These are phyloP conservation scores for Oscheius onirici DNA, from an alignment of 2,888 invertebrate genomes.

Conservation along the genomic window DNA sequence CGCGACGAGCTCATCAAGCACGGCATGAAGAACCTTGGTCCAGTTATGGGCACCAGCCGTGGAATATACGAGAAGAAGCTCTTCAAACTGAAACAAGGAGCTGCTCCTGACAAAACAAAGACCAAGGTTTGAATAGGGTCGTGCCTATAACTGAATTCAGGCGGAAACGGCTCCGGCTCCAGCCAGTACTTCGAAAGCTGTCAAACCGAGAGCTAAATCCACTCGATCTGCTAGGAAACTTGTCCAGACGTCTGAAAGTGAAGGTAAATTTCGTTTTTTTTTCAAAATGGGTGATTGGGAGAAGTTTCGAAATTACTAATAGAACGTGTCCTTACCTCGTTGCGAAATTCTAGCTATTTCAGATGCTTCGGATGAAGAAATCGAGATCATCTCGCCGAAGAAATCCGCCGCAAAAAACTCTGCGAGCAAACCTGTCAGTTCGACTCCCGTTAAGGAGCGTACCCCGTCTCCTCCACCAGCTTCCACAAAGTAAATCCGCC, in stretches of 20 bases:
- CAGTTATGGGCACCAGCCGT: conserved; percentile 60
- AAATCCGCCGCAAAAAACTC: background rate
- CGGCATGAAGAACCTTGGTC: conserved; percentile 40
- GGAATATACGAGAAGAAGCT: conserved; percentile 62
- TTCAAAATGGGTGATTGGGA: background rate
- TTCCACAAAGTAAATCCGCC: background rate
- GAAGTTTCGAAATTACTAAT: background rate
- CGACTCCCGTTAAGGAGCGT: conserved; percentile 38
- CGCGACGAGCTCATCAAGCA: conserved; percentile 52
- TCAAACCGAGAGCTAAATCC: background rate
- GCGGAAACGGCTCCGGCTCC: conserved; percentile 16
- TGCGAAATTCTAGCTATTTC: background rate
- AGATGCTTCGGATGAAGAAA: conserved; percentile 31
- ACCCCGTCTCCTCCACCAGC: conserved; percentile 22
- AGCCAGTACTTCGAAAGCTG: conserved; percentile 9
- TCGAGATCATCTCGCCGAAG: conserved; percentile 16
- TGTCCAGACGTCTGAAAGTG: conserved; percentile 19
- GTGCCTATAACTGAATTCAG: too few species aligned
- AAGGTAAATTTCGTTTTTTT: conserved; percentile 18
- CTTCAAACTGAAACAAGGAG: conserved; percentile 30
- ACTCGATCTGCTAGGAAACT: too few species aligned
- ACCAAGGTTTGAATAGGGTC: background rate
- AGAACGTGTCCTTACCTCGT: too few species aligned
- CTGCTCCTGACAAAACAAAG: background rate
- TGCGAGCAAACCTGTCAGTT: conserved; percentile 36